Base-by-base conservation (phyloP, 2,113 vertebrate genomes). In the Anarrhichthys ocellatus region DNA sequence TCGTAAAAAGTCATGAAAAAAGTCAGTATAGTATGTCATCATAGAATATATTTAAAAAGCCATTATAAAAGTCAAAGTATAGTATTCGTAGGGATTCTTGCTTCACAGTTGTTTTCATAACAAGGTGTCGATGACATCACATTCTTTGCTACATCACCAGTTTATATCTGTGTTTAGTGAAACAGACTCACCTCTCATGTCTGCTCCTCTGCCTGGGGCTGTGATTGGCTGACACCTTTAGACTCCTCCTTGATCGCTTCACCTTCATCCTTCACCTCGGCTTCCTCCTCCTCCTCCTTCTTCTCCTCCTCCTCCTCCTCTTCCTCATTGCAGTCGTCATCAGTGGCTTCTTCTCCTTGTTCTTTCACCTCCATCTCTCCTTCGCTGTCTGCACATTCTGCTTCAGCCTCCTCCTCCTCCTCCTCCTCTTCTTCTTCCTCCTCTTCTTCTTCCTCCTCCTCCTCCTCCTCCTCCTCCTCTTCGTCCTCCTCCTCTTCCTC, bases 151-250 rank as follows among this genome's bases (percentile, higher is more conserved):
- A 15, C 44, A 18, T 48, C 17, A 48, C 1, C 46, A 48, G 56
- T 15, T 56, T 5, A 14, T 27, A n/a, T 58, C n/a, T 58, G 56
- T 10, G 24, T 27, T 58, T 6, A 27, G 56, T 17, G 61, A 63
- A 32, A 63, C 61, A 65, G 17, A 9, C 85, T 81, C 76, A 92
- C 85, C 87, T 67, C 72, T 76, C 94, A 93, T 78, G 90, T 78
- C 96, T 96, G 97, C 92, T 97, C 96, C 81, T 96, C 97, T 20
- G 96, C 94, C 82, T 95, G 95, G 38, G 97, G 96, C 87, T 97
- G 95, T 87, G 96, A 97, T 95, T 97, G 96, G 88, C 96, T 95
- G 93, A 96, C 94, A 6, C 95, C 96, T 82, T 96, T 94, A 14
- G 96, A 95, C 38, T 97, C 96, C 91, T 97, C 96, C 79, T 40